A percentile compares a stretch with the other conserved stretches of the same genome.
Conservation (phyloP, 2,113 vertebrate genomes). For the Melanocharis versteri region DNA sequence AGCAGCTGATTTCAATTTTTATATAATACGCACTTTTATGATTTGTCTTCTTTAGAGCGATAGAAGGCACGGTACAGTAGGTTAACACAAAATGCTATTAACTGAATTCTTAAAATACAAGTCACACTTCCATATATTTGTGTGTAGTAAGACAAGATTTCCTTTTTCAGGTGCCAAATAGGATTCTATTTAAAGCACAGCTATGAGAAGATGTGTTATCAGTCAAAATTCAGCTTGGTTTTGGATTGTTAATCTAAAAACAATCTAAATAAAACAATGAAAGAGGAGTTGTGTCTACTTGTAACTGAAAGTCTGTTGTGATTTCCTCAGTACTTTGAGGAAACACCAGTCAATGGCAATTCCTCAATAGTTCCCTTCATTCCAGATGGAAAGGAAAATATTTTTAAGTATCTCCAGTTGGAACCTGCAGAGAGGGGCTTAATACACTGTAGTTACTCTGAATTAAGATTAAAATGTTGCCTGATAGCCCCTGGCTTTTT, state of each 20-base stretch:
- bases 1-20: background rate
- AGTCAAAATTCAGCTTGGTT: background rate
- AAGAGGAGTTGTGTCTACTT: background rate
- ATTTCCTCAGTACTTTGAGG: background rate
- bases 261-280: background rate
- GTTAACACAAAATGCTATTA: background rate
- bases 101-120: background rate
- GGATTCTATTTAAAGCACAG: background rate
- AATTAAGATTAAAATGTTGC: constrained; percentile 30
- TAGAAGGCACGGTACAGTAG: background rate
- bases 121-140: background rate
- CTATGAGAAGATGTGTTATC: background rate
- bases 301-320: background rate
- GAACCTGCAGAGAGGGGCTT: background rate
- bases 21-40: background rate
- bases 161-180: background rate
- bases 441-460: background rate
- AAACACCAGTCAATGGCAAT: background rate
- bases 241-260: background rate
- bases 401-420: background rate
- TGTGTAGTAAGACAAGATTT: background rate
- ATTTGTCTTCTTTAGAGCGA: background rate
- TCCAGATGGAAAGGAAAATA: background rate
- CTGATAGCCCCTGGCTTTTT: background rate
- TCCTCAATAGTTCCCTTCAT: background rate